Base-by-base conservation (phyloP, 2,113 vertebrate genomes). In the Anser cygnoides region DNA sequence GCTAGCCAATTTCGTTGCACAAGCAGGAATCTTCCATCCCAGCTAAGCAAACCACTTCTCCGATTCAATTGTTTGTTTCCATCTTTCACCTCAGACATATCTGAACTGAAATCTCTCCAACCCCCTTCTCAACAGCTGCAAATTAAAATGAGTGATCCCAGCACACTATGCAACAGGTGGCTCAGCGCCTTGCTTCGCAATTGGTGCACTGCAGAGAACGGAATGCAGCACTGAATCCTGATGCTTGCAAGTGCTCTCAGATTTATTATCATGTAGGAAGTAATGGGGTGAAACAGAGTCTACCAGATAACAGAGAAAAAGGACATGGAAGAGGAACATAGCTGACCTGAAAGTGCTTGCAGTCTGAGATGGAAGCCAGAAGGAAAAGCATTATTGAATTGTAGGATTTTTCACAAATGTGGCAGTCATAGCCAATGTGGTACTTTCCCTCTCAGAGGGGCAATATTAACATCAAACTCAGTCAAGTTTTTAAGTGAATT, bases 71-170 rank as follows among this genome's bases (percentile, higher is more conserved):
- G 41, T 74, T 82, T 86, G 65, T 55, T 54, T 88, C 72, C 90
- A 93, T 84, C 77, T 81, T 87, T 87, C 13, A 57, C 13, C 49
- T 82, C 72, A 37, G 49, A 37, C 29, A 5, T 73, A 23, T 71
- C 23, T 77, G 55, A 77, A 41, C 61, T 13, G 55, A 46, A 88
- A 54, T 58, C 54, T n/a, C 74, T 33, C 35, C 39, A 65, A 66
- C 52, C 76, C 59, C 54, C 62, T 65, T 52, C 71, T 63, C 66
- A 88, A 91, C 89, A 95, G 95, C 88, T 96, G 95, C 92, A 87
- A 37, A 78, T 84, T 37, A 84, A 57, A 65, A 13, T 58, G 67
- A 74, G 39, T 37, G 70, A 86, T 62, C 55, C 59, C 76, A 79
- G 82, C 82, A 39, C 2, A 33, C 39, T 31, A 74, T 22, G 73